Conservation (phyloP, 2,797 vertebrate species). For the Euthynnus affinis region DNA sequence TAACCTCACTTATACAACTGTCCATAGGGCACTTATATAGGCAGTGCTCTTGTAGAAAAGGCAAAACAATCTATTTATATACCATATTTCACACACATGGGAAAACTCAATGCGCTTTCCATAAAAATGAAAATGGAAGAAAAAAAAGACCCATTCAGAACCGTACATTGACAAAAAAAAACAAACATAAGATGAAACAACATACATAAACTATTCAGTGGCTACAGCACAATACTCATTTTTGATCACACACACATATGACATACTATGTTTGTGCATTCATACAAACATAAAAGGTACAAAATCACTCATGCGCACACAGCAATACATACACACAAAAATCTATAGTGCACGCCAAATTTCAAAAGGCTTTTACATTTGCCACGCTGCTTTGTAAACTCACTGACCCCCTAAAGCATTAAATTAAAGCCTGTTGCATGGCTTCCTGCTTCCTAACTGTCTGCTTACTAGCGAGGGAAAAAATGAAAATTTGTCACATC, state of each 20-base stretch:
- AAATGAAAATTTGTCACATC: slow-evolving; percentile 55
- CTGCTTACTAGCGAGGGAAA: slow-evolving; percentile 2
- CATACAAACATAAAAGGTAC: neutral
- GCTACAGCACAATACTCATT: neutral
- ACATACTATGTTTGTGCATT: neutral
- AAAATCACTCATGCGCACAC: slow-evolving; percentile 7
- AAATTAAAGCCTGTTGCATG: slow-evolving; percentile 32
- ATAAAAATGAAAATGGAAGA: neutral
- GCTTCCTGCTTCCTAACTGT: slow-evolving; percentile 19
- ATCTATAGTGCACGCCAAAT: neutral
- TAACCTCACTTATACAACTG: neutral
- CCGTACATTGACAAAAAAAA: too few relatives aligned
- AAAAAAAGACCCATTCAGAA: neutral
- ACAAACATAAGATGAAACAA: neutral
- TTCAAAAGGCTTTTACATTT: slow-evolving; percentile 6
- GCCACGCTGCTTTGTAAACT: slow-evolving; percentile 26
- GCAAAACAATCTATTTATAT: neutral
- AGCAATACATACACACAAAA: neutral
- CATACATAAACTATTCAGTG: neutral
- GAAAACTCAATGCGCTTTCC: neutral
- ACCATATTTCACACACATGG: slow-evolving; percentile 14
- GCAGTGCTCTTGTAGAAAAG: neutral
- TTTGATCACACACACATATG: neutral
- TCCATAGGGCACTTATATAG: neutral
- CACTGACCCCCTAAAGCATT: slow-evolving; percentile 10